These are phyloP conservation scores for Polymixis lichenea DNA, from an alignment of 2,888 invertebrate species.

Conservation along the genomic window DNA sequence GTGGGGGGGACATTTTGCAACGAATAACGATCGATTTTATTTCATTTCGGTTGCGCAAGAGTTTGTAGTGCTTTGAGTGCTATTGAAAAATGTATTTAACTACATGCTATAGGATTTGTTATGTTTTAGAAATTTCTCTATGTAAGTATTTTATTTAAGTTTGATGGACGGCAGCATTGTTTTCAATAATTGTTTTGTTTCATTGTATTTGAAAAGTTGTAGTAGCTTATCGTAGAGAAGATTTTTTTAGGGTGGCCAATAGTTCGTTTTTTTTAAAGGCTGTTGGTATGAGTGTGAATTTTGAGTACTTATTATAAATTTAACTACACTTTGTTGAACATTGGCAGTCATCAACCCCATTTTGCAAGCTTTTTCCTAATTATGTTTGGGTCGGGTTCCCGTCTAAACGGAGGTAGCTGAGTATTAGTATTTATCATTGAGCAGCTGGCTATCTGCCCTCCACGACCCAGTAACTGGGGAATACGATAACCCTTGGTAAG, in stretches of 20 bases:
- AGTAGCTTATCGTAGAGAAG: not conserved
- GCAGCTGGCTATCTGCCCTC: too few species aligned
- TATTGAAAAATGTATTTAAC: constrained; percentile 21
- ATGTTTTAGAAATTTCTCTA: not conserved
- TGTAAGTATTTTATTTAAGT: not conserved
- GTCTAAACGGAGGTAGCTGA: too few species aligned
- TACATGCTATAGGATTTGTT: not conserved
- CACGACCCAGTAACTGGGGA: too few species aligned
- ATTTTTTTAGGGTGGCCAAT: not conserved
- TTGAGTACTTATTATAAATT: not conserved
- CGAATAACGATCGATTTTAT: constrained; percentile 53
- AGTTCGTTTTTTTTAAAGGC: too few species aligned
- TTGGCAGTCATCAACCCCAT: too few species aligned
- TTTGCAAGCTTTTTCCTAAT: too few species aligned
- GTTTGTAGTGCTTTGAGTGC: constrained; percentile 46
- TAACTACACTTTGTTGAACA: not conserved
- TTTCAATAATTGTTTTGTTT: not conserved
- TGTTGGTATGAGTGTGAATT: not conserved
- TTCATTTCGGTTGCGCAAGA: constrained; percentile 60
- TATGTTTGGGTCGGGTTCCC: too few species aligned
- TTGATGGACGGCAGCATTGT: not conserved
- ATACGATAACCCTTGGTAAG: too few species aligned
- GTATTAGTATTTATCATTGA: too few species aligned
- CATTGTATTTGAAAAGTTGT: not conserved
- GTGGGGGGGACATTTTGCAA: constrained; percentile 71